Conservation (phyloP, 2,113 vertebrate species). For the Rhagologus leucostigma region DNA sequence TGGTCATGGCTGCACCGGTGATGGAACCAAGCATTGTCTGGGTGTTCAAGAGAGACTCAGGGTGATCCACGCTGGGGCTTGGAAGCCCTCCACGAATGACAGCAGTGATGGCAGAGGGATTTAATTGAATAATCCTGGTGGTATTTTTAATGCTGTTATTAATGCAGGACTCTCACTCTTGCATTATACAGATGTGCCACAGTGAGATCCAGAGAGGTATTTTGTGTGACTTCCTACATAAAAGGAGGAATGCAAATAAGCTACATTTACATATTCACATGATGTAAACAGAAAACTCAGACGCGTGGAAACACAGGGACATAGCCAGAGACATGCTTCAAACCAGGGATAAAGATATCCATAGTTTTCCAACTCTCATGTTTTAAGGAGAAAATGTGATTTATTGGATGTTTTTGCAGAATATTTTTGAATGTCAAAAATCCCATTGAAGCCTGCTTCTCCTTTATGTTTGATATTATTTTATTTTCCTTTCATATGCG, state of each 20-base stretch:
- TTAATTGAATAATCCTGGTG: background rate
- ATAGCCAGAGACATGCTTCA: background rate
- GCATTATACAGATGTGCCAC: background rate
- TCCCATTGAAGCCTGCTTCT: background rate
- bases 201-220: background rate
- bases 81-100: background rate
- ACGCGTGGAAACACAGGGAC: background rate
- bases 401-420: background rate
- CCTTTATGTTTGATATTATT: conserved; percentile 18
- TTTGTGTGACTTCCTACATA: conserved; percentile 8
- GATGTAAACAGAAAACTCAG: background rate
- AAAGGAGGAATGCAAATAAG: conserved; percentile 44
- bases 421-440: background rate
- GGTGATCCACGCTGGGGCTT: rapidly evolving
- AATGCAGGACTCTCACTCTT: background rate
- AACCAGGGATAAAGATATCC: conserved; percentile 2
- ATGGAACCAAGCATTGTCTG: rapidly evolving
- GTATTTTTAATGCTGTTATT: background rate
- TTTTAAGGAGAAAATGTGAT: conserved; percentile 13
- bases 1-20: background rate
- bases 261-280: background rate
- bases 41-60: rapidly evolving
- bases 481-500: background rate
- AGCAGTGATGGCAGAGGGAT: background rate
- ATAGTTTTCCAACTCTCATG: background rate